phyloP scores from a whole-genome alignment of 1,140 invertebrate genomes.

The Tetraneura akinire region DNA sequence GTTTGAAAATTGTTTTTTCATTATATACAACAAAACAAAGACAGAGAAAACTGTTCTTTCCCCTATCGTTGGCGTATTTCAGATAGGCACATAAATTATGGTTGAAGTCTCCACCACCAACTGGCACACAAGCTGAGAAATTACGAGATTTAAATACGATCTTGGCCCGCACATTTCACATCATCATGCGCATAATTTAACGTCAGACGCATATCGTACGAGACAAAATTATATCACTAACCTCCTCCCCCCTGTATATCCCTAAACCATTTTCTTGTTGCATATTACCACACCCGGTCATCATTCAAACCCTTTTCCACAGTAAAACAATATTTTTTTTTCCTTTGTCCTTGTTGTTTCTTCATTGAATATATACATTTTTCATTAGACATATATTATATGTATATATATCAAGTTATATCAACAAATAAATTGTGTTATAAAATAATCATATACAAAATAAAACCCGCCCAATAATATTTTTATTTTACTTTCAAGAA shows the following conservation, averaged over 20 bases:
- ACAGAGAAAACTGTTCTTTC: neutral
- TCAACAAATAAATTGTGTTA: neutral
- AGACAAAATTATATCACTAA: constrained; percentile 48
- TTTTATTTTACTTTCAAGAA: no score
- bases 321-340: constrained; percentile 16
- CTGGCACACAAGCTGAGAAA: constrained; percentile 45
- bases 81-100: constrained; percentile 41
- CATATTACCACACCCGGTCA: constrained; percentile 38
- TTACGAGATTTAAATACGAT: constrained; percentile 51
- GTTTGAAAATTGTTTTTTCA: no score
- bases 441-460: neutral
- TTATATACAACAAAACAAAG: no score
- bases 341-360: constrained; percentile 10
- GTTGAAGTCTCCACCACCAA: constrained; percentile 33
- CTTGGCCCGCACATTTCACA: constrained; percentile 43
- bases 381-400: neutral
- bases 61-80: constrained; percentile 37
- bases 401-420: neutral
- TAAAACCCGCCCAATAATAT: no score
- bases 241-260: neutral
- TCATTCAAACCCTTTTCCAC: constrained; percentile 35
- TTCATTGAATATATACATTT: constrained; percentile 4
- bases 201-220: constrained; percentile 47
- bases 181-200: constrained; percentile 52
- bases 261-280: constrained; percentile 29